Evolutionary conservation across 2,113 vertebrate species (phyloP).

Genomic region (Fulmarus glacialis): DNA sequence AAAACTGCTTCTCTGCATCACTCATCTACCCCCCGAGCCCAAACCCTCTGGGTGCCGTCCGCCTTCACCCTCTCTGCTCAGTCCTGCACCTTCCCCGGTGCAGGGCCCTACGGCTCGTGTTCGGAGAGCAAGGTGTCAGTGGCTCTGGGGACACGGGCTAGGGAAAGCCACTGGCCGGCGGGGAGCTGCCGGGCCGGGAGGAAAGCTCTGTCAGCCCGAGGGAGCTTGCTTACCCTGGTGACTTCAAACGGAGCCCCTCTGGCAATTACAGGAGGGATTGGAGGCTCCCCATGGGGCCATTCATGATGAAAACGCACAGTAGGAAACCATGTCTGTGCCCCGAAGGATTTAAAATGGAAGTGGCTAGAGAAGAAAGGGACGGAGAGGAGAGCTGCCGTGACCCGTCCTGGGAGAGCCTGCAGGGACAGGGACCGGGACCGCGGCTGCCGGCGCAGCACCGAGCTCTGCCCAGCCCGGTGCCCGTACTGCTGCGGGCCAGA

Average conservation of each 20-base stretch:
- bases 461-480: background rate
- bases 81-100: background rate
- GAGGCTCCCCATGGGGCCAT: background rate
- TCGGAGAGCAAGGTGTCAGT: background rate
- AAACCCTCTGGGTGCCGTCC: background rate
- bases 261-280: background rate
- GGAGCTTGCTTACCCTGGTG: background rate
- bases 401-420: background rate
- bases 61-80: background rate
- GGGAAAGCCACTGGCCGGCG: background rate
- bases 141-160: background rate
- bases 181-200: background rate
- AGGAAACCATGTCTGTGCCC: background rate
- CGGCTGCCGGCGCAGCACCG: accelerated
- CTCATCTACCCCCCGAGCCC: background rate
- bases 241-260: background rate
- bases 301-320: accelerated
- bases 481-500: accelerated
- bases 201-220: background rate
- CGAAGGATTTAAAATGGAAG: background rate
- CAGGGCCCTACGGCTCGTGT: background rate
- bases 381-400: background rate
- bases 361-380: background rate
- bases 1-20: background rate
- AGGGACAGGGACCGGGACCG: background rate